Percentiles rank a stretch among this genome's conserved stretches.
Evolutionary conservation across 1,140 invertebrate species (phyloP).

Genomic region (Drosophila pachea): DNA sequence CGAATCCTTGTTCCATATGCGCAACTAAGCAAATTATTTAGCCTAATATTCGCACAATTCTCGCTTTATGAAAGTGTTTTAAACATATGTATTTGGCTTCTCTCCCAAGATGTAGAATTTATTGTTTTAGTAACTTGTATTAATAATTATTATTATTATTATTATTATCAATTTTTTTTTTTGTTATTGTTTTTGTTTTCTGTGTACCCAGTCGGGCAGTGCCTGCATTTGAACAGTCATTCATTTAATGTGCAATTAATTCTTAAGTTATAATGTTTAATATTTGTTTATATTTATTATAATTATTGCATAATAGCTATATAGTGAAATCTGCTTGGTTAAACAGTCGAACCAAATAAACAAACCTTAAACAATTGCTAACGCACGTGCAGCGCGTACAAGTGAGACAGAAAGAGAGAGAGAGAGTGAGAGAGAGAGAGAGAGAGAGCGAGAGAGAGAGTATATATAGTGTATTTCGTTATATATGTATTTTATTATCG

Average conservation of each 20-base stretch:
- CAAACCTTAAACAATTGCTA: conserved; percentile 51
- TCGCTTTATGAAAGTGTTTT: conserved; percentile 59
- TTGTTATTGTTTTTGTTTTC: conserved; percentile 53
- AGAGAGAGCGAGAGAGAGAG: neutral
- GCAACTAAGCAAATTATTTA: conserved; percentile 45
- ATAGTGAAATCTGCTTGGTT: conserved; percentile 66
- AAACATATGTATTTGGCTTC: conserved; percentile 34
- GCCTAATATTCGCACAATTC: conserved; percentile 62
- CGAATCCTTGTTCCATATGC: conserved; percentile 39
- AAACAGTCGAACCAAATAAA: conserved; percentile 68
- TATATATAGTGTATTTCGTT: neutral
- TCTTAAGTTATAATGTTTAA: conserved; percentile 55
- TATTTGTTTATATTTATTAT: conserved; percentile 48
- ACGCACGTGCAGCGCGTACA: no score
- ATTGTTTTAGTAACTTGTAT: conserved; percentile 45
- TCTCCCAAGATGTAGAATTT: conserved; percentile 16
- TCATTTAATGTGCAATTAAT: conserved; percentile 61
- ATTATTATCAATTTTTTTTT: conserved; percentile 5
- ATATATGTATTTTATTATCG: no score
- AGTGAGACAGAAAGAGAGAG: neutral
- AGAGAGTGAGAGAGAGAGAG: no score
- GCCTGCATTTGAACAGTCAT: conserved; percentile 57
- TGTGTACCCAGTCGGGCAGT: conserved; percentile 23
- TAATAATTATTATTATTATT: conserved; percentile 47
- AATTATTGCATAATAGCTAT: conserved; percentile 43